phyloP scores from a whole-genome alignment of 2,113 vertebrate genomes.

The Xiphophorus hellerii region DNA sequence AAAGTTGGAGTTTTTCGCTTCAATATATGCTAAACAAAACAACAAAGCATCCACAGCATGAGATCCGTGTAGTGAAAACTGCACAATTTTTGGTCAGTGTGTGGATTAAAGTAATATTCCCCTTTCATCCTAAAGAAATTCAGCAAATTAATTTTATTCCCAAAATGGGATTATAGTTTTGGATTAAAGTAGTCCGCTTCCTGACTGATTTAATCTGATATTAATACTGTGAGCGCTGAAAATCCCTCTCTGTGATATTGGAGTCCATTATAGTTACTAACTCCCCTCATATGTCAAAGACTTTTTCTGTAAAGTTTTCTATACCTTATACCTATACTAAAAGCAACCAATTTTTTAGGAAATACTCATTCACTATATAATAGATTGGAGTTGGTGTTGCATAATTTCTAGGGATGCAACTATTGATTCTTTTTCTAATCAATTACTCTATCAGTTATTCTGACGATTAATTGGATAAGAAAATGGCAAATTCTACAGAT shows the following conservation, averaged over 20 bases:
- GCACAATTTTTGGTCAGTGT: background rate
- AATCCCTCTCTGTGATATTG: conserved; percentile 52
- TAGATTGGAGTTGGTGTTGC: too few species aligned
- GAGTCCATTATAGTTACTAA: conserved; percentile 19
- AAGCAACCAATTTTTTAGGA: too few species aligned
- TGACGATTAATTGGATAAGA: too few species aligned
- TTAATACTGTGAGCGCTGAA: conserved; percentile 49
- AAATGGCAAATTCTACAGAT: too few species aligned
- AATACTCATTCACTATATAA: too few species aligned
- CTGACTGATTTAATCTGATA: conserved; percentile 54
- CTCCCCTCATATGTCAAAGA: background rate
- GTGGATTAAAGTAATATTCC: background rate
- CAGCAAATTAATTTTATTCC: conserved; percentile 21
- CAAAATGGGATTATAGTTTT: conserved; percentile 41
- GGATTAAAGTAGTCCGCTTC: conserved; percentile 45
- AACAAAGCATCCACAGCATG: too few species aligned
- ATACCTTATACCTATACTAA: too few species aligned
- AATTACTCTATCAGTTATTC: too few species aligned
- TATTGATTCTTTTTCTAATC: too few species aligned
- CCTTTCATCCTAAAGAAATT: background rate
- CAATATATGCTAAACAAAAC: too few species aligned
- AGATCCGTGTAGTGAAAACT: background rate
- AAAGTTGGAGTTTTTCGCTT: too few species aligned
- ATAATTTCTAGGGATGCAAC: too few species aligned
- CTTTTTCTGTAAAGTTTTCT: background rate